Evolutionary conservation across 2,113 vertebrate species (phyloP), one percentile per base, ranked within the genome.

Genomic region (Neolamprologus falcicula): DNA sequence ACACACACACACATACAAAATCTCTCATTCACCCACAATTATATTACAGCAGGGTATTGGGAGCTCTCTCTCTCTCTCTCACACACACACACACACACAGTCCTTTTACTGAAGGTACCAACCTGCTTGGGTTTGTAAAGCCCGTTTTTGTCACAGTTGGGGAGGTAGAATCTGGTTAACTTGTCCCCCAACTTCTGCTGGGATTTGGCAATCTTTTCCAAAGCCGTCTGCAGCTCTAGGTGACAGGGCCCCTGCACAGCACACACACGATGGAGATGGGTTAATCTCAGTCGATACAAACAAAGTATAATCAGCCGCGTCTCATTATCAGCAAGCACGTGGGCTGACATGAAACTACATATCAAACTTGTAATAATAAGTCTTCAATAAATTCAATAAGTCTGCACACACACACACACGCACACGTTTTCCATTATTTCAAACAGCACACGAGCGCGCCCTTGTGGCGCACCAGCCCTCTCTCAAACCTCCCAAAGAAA

Each of bases 41-140:
- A 76, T 50, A 28, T 78, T 76, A 76, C n/a, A 76, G 9, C 14
- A 11, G 14, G 21, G 85, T 86, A 79, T 71, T 88, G 61, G 66
- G 14, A 76, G 9, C 40, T 47, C 42, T 16, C 33, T n/a, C 1
- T 2, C 6, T 37, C 6, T 2, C 24, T 5, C 21, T 2, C 50
- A 1, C 53, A 4, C 13, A 5, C 33, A 54, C n/a, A 50, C 82
- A 6, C 7, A 42, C 19, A 37, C 45, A 68, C 7, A 26, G 61
- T 13, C 24, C 4, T 40, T 14, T 42, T 4, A 68, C 8, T 47
- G n/a, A 11, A 24, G 83, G n/a, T 11, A 86, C 92, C 0, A 83
- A 99, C 98, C 98, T 99, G 98, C 88, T 97, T 99, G 93, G 97
- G 95, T 95, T 98, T 97, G 89, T 99, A 99, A 89, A 98, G 97